Conservation (phyloP, 2,888 invertebrate species). For the Xanthorhoe designata region DNA sequence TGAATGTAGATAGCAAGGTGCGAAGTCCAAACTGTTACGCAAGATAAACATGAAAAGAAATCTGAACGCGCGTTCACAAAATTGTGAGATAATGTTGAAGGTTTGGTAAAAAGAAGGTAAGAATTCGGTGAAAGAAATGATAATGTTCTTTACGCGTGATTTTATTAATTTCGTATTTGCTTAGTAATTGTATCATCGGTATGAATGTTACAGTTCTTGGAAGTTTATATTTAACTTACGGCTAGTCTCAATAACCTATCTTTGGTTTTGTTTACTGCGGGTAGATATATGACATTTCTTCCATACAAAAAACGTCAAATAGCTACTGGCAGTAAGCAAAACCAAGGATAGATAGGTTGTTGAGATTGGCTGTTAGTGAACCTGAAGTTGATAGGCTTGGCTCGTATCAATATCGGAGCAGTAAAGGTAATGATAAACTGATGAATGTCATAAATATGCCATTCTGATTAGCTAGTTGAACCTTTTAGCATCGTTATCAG, state of each 20-base stretch:
- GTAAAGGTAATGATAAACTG: constrained; percentile 1
- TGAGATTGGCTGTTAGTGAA: too few species aligned
- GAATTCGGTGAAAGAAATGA: not conserved
- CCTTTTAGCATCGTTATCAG: constrained; percentile 20
- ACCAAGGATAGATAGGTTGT: too few species aligned
- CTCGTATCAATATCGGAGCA: not conserved
- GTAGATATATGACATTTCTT: too few species aligned
- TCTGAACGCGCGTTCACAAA: not conserved
- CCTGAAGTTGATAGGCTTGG: constrained; percentile 2
- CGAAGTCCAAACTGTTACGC: constrained; percentile 9
- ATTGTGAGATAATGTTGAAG: not conserved
- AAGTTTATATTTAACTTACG: not conserved
- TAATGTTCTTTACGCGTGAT: not conserved
- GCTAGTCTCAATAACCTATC: too few species aligned
- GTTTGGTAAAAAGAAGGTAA: too few species aligned
- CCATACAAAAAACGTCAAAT: too few species aligned
- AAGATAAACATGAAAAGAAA: constrained; percentile 4
- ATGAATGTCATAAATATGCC: constrained; percentile 15
- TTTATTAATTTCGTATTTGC: not conserved
- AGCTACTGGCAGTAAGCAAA: too few species aligned
- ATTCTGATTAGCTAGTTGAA: constrained; percentile 14
- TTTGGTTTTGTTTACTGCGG: too few species aligned
- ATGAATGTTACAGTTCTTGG: too few species aligned
- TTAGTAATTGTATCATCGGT: too few species aligned
- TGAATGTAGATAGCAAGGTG: not conserved